These are phyloP conservation scores for Willowsia nigromaculata DNA, from an alignment of 2,888 invertebrate genomes.

Conservation along the genomic window DNA sequence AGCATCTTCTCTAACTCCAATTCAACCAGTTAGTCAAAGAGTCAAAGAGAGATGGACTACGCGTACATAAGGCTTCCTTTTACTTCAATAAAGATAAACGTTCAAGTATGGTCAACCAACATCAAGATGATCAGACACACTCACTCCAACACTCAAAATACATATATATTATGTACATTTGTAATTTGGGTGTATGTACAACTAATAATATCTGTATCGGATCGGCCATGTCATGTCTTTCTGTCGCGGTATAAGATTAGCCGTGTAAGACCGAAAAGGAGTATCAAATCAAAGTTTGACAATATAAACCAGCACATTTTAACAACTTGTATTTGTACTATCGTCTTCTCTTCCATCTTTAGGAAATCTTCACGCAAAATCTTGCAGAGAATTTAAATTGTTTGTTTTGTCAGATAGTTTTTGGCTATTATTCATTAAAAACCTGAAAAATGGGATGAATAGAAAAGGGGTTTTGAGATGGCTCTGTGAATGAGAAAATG, in stretches of 20 bases:
- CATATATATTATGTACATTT: constrained; percentile 21
- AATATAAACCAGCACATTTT: constrained; percentile 26
- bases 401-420: constrained; percentile 52
- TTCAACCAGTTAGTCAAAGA: background rate
- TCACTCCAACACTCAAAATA: constrained; percentile 9
- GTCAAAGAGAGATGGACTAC: background rate
- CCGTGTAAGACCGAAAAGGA: constrained; percentile 36
- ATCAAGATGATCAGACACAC: constrained; percentile 39
- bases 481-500: background rate
- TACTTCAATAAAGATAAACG: constrained; percentile 33
- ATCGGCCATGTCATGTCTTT: background rate
- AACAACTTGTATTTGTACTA: constrained; percentile 44
- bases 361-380: constrained; percentile 45
- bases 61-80: background rate
- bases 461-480: background rate
- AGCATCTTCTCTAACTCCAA: constrained; percentile 21
- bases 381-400: constrained; percentile 40
- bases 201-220: constrained; percentile 59
- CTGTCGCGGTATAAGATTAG: background rate
- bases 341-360: background rate
- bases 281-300: background rate
- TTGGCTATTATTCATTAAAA: constrained; percentile 20
- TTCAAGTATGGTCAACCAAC: constrained; percentile 32
- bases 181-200: constrained; percentile 43
- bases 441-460: constrained; percentile 39